Evolutionary conservation across 2,797 vertebrate genomes (phyloP).

Genomic region (Tenualosa thibaudeaui): DNA sequence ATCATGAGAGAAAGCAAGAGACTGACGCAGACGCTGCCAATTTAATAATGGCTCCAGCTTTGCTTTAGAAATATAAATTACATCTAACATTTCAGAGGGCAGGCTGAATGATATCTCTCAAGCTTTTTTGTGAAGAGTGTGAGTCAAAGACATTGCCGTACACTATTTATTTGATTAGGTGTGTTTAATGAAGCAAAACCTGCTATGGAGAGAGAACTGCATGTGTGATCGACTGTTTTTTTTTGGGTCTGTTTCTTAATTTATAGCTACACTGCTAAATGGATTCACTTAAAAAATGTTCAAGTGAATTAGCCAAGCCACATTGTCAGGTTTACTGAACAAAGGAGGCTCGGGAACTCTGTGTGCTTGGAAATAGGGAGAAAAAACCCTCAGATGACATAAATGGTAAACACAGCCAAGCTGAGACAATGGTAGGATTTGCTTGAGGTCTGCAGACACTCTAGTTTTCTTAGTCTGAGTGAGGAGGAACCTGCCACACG

Average conservation of each 20-base stretch:
- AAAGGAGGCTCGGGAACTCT: not conserved
- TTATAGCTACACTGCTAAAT: not conserved
- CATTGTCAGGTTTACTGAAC: conserved; percentile 15
- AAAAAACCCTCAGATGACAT: not conserved
- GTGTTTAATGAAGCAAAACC: conserved; percentile 14
- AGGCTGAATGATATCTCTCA: conserved; percentile 26
- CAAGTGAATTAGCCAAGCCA: not conserved
- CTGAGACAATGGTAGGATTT: not conserved
- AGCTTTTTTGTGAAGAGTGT: not conserved
- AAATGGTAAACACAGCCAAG: not conserved
- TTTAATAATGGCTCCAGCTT: conserved; percentile 35
- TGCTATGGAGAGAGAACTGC: conserved; percentile 13
- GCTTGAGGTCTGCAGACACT: not conserved
- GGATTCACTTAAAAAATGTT: not conserved
- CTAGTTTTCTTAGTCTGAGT: not conserved
- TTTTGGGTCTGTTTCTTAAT: not conserved
- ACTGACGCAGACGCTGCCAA: conserved; percentile 15
- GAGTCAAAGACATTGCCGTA: not conserved
- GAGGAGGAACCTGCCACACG: not conserved
- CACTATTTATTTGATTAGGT: conserved; percentile 23
- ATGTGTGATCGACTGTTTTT: not conserved
- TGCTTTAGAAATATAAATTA: conserved; percentile 42
- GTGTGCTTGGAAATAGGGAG: not conserved
- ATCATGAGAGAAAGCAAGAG: conserved; percentile 33
- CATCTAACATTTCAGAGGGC: conserved; percentile 32